These are phyloP conservation scores for Caenorhabditis macrosperma DNA, from an alignment of 2,888 invertebrate genomes.

Conservation along the genomic window DNA sequence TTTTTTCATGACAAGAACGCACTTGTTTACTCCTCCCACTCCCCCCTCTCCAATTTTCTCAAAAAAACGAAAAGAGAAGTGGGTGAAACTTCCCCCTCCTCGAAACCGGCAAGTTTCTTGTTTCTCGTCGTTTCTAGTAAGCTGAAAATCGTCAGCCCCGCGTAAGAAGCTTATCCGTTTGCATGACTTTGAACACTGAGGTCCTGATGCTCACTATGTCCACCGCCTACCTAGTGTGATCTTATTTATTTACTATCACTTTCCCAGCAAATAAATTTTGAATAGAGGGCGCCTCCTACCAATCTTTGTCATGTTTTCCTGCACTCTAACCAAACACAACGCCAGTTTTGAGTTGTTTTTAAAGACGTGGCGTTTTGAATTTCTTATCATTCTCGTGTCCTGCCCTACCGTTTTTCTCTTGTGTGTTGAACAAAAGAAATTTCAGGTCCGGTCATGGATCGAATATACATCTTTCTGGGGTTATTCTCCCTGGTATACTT, in stretches of 20 bases:
- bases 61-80: too few species aligned
- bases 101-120: neutral
- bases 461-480: constrained; percentile 73
- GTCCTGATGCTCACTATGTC: neutral
- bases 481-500: constrained; percentile 77
- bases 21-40: neutral
- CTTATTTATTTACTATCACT: constrained; percentile 8
- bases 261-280: constrained; percentile 1
- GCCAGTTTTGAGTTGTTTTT: constrained; percentile 5
- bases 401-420: constrained; percentile 8
- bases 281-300: neutral
- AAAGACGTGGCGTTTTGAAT: too few species aligned
- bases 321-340: constrained; percentile 1
- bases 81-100: neutral
- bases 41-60: neutral
- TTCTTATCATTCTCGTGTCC: neutral
- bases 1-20: constrained; percentile 2
- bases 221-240: neutral
- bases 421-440: neutral
- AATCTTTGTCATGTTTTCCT: neutral
- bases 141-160: constrained; percentile 23
- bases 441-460: constrained; percentile 60
- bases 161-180: constrained; percentile 27
- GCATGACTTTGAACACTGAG: neutral
- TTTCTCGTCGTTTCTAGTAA: neutral